Conservation (phyloP, 2,888 invertebrate genomes). For the Gnatocerus cornutus region DNA sequence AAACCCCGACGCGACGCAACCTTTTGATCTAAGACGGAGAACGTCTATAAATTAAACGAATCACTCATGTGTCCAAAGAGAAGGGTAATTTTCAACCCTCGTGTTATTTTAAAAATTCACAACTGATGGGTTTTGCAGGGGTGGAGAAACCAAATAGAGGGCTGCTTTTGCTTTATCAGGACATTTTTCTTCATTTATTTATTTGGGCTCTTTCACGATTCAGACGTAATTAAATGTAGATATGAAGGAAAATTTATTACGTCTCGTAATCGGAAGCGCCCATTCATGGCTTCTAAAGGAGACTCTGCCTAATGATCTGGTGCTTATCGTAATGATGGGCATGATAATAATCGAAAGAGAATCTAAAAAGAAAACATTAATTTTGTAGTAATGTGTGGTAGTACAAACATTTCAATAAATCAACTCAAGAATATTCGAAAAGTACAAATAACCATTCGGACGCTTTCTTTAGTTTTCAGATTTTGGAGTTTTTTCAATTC, state of each 20-base stretch:
- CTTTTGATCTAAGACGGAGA: constrained; percentile 18
- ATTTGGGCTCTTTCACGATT: constrained; percentile 15
- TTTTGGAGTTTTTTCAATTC: too few species aligned
- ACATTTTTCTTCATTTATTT: constrained; percentile 19
- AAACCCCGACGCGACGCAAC: constrained; percentile 3
- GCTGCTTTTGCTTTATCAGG: constrained; percentile 2
- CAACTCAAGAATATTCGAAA: too few species aligned
- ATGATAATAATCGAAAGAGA: constrained; percentile 14
- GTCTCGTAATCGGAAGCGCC: constrained; percentile 14
- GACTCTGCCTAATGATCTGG: constrained; percentile 9
- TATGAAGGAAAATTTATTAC: constrained; percentile 27
- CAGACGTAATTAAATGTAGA: constrained; percentile 31
- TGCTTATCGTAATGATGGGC: constrained; percentile 11
- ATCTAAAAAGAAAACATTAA: background rate
- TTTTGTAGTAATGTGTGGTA: too few species aligned
- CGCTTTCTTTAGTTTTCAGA: too few species aligned
- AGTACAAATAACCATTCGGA: too few species aligned
- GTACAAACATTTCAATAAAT: too few species aligned
- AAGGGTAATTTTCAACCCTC: background rate
- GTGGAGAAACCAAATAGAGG: constrained; percentile 3
- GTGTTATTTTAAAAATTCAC: constrained; percentile 20
- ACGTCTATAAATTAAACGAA: constrained; percentile 21
- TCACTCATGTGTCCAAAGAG: constrained; percentile 24
- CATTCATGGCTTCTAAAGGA: constrained; percentile 12
- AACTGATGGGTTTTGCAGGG: background rate